Evolutionary conservation across 2,113 vertebrate species (phyloP).

Genomic region (Periophthalmus modestus): DNA sequence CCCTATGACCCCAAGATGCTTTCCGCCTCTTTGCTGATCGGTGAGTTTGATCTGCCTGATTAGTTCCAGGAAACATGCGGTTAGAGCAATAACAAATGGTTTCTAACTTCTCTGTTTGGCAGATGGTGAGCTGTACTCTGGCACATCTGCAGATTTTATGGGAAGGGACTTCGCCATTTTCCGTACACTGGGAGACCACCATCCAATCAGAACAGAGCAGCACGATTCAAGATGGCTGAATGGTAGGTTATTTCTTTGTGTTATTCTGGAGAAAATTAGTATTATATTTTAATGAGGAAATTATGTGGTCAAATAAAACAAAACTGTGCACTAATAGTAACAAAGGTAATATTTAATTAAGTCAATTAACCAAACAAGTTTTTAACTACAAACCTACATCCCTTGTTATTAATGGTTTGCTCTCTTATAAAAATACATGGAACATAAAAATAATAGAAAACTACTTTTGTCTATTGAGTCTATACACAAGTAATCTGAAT

Average conservation of each 20-base stretch:
- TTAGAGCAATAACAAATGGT: constrained; percentile 12
- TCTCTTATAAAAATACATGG: background rate
- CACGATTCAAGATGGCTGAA: constrained; percentile 98
- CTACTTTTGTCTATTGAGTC: background rate
- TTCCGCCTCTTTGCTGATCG: constrained; percentile 92
- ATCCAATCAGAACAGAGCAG: constrained; percentile 97
- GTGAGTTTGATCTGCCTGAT: constrained; percentile 72
- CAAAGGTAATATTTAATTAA: background rate
- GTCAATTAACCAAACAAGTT: no score
- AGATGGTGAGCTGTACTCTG: constrained; percentile 97
- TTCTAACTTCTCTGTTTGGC: constrained; percentile 44
- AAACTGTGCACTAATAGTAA: background rate
- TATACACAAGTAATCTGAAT: background rate
- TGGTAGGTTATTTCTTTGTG: constrained; percentile 73
- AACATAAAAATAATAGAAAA: background rate
- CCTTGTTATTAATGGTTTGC: background rate
- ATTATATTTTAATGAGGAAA: no score
- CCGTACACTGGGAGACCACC: constrained; percentile 92
- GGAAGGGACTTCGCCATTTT: constrained; percentile 98
- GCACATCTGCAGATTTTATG: constrained; percentile 98
- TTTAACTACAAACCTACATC: no score
- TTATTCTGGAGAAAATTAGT: background rate
- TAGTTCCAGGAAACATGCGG: constrained; percentile 30
- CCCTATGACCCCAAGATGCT: constrained; percentile 97
- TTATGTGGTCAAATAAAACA: background rate